These are phyloP conservation scores for Microcebus ravelobensis DNA, from an alignment of 2,113 vertebrate species.

Conservation along the genomic window DNA sequence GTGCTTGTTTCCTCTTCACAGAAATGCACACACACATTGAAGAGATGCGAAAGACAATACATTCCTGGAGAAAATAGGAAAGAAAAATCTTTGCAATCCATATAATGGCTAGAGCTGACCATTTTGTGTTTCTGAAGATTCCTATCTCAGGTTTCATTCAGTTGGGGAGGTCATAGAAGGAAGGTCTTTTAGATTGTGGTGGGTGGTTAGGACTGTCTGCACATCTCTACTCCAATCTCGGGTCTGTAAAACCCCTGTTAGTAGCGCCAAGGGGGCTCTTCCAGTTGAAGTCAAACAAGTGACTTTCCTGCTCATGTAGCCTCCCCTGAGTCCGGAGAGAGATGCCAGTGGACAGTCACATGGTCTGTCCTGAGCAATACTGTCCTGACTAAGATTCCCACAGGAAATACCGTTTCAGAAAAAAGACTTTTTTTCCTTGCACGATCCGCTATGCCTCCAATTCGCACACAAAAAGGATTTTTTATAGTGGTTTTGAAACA, in stretches of 20 bases:
- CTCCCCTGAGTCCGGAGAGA: not conserved
- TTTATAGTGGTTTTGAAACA: slow-evolving; percentile 39
- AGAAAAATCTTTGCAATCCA: not conserved
- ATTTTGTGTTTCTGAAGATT: not conserved
- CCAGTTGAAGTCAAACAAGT: not conserved
- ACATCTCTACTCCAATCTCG: not conserved
- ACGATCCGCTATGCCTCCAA: not conserved
- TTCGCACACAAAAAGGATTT: slow-evolving; percentile 10
- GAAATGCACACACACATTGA: not conserved
- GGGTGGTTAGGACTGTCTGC: not conserved
- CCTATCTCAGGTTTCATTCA: not conserved
- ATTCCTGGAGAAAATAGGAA: not conserved
- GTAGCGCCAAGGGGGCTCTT: not conserved
- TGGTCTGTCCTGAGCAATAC: not conserved
- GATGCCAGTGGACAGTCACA: not conserved
- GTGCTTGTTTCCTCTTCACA: not conserved
- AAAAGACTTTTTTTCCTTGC: not conserved
- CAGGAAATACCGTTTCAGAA: not conserved
- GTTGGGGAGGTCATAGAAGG: not conserved
- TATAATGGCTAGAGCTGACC: not conserved
- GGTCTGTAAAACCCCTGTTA: not conserved
- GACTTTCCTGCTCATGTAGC: not conserved
- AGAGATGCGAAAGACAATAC: not conserved
- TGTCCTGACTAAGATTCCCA: not conserved
- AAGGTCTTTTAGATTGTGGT: not conserved